Base-by-base conservation (phyloP, 2,113 vertebrate genomes). In the Myotis yumanensis region DNA sequence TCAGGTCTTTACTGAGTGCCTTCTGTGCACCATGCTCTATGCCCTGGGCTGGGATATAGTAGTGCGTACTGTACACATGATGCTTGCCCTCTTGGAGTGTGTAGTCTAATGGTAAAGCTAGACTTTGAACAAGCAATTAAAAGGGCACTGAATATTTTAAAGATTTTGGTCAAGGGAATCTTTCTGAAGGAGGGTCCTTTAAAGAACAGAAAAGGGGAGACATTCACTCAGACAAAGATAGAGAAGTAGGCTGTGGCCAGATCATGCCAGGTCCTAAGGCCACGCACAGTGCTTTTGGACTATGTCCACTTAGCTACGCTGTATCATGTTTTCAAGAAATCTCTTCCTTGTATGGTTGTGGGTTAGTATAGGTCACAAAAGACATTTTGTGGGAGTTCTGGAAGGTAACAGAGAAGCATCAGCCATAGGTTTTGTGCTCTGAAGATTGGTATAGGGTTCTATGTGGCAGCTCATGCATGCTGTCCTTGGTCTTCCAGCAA, bases 131-230 rank as follows among this genome's bases (percentile, higher is more conserved):
- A 85, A 69, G 11, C 18, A 86, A 46, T 84, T 79, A 40, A 80
- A 52, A 66, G 20, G 57, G 2, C n/a, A 72, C 20, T 75, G 23
- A 35, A 16, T 52, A 84, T 92, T 94, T 96, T 87, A 93, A 83
- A 93, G 35, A 89, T 72, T 43, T 89, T 77, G 10, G 35, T 85
- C 40, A 69, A 88, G 59, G 18, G 82, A 40, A 76, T 81, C 25
- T 96, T 96, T 93, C 68, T 89, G 48, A 32, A 14, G 15, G 12
- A 77, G 22, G 82, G 20, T 79, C n/a, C 16, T 91, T 89, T 91
- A 76, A 71, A 79, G n/a, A 84, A 71, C 5, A 51, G 51, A 72
- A 71, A 92, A 68, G 4, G 4, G 32, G 37, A 30, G 17, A 89
- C 23, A 7, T 76, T 89, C 43, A 71, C 12, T 89, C 51, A 84